Conservation (phyloP, 2,113 vertebrate genomes). For the Meles meles region DNA sequence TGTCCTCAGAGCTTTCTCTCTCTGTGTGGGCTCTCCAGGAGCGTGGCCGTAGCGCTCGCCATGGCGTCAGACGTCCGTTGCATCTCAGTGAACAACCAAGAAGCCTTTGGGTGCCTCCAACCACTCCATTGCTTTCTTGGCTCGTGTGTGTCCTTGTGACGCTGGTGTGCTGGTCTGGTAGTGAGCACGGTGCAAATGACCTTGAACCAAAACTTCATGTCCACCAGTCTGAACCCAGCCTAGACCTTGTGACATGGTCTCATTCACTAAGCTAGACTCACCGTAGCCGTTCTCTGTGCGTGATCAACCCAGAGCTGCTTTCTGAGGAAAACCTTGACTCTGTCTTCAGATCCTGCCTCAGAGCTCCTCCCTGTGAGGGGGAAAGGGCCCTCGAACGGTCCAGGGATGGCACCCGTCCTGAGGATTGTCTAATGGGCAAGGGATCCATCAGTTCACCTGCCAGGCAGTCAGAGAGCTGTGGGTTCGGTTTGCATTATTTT, state of each 20-base stretch:
- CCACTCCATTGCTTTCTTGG: fast-evolving
- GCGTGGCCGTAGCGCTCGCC: neutral
- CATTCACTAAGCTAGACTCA: neutral
- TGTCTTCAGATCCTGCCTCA: neutral
- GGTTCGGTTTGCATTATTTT: neutral
- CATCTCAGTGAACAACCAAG: neutral
- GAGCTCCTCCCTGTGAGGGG: neutral
- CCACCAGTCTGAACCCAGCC: neutral
- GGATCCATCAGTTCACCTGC: fast-evolving
- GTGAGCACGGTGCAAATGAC: neutral
- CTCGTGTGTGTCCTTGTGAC: neutral
- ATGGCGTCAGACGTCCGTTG: no score
- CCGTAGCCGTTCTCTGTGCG: neutral
- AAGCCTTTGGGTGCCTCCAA: neutral
- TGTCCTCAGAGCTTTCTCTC: no score
- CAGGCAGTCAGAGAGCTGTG: neutral
- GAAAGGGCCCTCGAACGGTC: no score
- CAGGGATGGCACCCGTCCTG: neutral
- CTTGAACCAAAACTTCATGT: neutral
- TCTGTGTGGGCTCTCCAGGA: neutral
- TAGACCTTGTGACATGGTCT: fast-evolving
- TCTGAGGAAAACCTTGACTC: neutral
- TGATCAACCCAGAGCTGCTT: neutral
- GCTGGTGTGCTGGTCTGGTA: neutral
- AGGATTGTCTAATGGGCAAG: fast-evolving